phyloP scores from a whole-genome alignment of 2,888 invertebrate genomes.

The Eremobia ochroleuca region DNA sequence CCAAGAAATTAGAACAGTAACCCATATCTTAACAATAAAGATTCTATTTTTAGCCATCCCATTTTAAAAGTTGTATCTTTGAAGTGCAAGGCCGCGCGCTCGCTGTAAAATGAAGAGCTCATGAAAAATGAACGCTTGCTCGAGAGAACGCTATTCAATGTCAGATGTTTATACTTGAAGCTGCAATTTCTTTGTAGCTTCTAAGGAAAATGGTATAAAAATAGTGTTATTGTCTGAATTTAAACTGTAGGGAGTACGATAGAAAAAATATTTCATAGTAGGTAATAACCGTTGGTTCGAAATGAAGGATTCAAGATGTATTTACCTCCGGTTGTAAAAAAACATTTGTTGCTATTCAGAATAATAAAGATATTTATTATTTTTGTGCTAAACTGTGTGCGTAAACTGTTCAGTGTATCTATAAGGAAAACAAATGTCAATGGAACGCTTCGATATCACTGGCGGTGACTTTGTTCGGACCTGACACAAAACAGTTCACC shows the following conservation, averaged over 20 bases:
- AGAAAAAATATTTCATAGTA: background rate
- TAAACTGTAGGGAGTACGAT: background rate
- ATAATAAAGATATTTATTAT: background rate
- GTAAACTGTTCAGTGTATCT: background rate
- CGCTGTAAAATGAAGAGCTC: slow-evolving; percentile 39
- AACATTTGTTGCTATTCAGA: background rate
- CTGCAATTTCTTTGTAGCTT: slow-evolving; percentile 23
- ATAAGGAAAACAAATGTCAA: background rate
- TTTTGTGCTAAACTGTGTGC: background rate
- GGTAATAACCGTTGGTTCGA: background rate
- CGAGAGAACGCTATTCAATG: slow-evolving; percentile 35
- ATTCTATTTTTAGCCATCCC: slow-evolving; percentile 34
- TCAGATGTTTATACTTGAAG: slow-evolving; percentile 30
- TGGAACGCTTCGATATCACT: background rate
- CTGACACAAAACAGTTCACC: background rate
- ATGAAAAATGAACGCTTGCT: slow-evolving; percentile 39
- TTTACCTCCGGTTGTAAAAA: background rate
- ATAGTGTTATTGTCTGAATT: background rate
- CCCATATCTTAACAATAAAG: background rate
- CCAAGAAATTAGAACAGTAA: background rate
- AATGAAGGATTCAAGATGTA: background rate
- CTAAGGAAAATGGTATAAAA: background rate
- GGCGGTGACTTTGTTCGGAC: background rate
- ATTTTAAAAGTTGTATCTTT: slow-evolving; percentile 45
- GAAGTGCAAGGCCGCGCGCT: slow-evolving; percentile 40